These are phyloP conservation scores for Pheosia gnoma DNA, from an alignment of 2,888 invertebrate species.

Conservation along the genomic window DNA sequence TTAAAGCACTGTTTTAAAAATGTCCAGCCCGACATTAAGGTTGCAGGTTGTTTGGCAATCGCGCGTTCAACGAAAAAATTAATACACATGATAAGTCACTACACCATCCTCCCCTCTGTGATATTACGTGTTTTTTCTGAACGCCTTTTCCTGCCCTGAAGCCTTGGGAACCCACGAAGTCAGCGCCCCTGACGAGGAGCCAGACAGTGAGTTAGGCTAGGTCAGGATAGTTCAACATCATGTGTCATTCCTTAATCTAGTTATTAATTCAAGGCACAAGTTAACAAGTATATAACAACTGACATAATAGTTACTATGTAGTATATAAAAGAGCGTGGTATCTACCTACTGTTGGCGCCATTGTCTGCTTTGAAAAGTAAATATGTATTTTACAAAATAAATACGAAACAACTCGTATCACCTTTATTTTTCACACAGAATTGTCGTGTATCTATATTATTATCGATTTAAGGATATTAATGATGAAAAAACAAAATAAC, in stretches of 20 bases:
- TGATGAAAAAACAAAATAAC: no score
- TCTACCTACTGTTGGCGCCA: constrained; percentile 4
- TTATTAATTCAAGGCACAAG: background rate
- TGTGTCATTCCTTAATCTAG: background rate
- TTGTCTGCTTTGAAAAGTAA: background rate
- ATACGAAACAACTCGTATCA: background rate
- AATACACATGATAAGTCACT: no score
- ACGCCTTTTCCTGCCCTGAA: no score
- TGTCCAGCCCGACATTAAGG: no score
- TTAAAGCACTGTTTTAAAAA: no score
- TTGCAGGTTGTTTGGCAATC: no score
- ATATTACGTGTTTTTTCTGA: no score
- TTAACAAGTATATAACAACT: constrained; percentile 1
- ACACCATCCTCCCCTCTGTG: no score
- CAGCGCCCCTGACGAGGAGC: background rate
- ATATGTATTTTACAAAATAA: background rate
- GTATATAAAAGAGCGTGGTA: background rate
- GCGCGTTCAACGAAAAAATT: no score
- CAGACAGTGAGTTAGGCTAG: background rate
- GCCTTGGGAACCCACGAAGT: no score
- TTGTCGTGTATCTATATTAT: no score
- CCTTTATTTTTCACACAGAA: background rate
- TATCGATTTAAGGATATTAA: no score
- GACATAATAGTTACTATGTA: constrained; percentile 3
- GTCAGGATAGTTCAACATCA: background rate